A percentile compares a stretch with the other conserved stretches of the same genome.
These are phyloP conservation scores for Amphipoea lucens DNA, from an alignment of 2,888 invertebrate species.

Conservation along the genomic window DNA sequence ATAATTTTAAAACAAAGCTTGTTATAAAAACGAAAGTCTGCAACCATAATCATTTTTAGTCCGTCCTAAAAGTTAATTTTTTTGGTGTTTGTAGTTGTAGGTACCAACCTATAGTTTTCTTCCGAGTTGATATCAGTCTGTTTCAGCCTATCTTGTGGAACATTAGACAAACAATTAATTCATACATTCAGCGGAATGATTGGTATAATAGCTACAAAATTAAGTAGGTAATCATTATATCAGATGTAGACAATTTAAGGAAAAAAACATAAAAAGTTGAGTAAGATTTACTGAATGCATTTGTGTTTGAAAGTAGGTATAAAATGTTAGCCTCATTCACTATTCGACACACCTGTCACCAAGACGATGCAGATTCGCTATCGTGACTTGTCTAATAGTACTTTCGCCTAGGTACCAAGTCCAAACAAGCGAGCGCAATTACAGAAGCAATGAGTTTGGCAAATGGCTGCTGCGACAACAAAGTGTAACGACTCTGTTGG, in stretches of 20 bases:
- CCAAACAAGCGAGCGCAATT: slow-evolving; percentile 43
- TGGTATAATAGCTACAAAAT: slow-evolving; percentile 2
- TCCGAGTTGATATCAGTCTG: neutral
- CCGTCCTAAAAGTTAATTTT: neutral
- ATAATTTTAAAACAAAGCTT: neutral
- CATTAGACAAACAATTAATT: neutral
- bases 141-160: neutral
- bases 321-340: slow-evolving; percentile 12
- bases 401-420: slow-evolving; percentile 43
- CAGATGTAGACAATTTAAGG: neutral
- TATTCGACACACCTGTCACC: slow-evolving; percentile 57
- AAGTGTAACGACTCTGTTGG: slow-evolving; percentile 77
- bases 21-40: neutral
- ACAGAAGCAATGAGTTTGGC: slow-evolving; percentile 53
- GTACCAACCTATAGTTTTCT: neutral
- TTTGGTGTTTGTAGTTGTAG: neutral
- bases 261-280: neutral
- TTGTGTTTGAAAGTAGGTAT: slow-evolving; percentile 25
- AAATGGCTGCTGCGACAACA: slow-evolving; percentile 68
- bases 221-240: too few species aligned
- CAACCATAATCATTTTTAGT: neutral
- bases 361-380: slow-evolving; percentile 45
- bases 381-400: slow-evolving; percentile 43
- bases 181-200: neutral
- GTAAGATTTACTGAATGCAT: slow-evolving; percentile 19